Percentiles rank a stretch among this genome's conserved stretches.
These are phyloP conservation scores for Cepphus grylle DNA, from an alignment of 2,113 vertebrate genomes.

Conservation along the genomic window DNA sequence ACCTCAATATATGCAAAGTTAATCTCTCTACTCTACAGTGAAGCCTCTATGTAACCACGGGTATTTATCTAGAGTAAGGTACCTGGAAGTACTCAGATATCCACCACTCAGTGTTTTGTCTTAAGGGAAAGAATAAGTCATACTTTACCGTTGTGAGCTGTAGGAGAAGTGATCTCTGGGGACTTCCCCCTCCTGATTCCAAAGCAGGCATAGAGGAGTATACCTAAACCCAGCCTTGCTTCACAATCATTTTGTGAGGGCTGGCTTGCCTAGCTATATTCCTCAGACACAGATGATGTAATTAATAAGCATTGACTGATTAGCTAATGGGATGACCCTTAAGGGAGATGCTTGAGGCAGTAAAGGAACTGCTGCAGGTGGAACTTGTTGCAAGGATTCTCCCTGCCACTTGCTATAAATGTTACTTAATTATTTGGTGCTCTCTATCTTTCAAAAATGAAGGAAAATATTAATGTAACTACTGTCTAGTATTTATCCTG, in stretches of 20 bases:
- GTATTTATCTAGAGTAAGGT: background rate
- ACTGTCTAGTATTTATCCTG: background rate
- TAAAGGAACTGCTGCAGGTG: background rate
- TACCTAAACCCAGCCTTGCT: background rate
- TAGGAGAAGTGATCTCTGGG: background rate
- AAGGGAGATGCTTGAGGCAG: background rate
- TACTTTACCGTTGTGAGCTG: background rate
- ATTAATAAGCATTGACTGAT: background rate
- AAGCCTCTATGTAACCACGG: background rate
- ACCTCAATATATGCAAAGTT: background rate
- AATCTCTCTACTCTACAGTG: background rate
- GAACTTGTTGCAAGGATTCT: background rate
- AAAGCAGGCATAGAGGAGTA: accelerated
- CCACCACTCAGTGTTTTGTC: background rate
- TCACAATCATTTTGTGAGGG: background rate
- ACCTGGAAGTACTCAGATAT: background rate
- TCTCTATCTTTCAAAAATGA: background rate
- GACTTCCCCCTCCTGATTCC: background rate
- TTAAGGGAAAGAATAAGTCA: background rate
- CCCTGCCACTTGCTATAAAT: background rate
- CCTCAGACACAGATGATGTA: background rate
- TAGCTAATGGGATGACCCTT: background rate
- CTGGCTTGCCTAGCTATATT: background rate
- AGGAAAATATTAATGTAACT: background rate
- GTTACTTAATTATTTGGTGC: background rate